These are phyloP conservation scores for Notospermus geniculatus DNA, from an alignment of 1,140 invertebrate genomes.

Conservation along the genomic window DNA sequence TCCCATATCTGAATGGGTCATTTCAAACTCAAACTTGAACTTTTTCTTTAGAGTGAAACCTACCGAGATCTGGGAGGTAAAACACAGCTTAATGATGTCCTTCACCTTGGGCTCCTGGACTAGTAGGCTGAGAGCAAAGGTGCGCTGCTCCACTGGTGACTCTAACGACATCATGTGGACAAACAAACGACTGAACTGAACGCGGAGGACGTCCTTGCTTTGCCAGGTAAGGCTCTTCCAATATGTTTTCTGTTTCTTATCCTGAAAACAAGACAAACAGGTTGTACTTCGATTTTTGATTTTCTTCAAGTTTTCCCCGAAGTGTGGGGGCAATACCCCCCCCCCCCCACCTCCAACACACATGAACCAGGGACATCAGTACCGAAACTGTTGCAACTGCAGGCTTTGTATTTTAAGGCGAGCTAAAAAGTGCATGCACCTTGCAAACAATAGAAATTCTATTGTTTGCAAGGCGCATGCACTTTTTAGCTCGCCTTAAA, in stretches of 20 bases:
- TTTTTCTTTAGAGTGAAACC: too few species aligned
- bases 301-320: neutral
- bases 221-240: slow-evolving; percentile 57
- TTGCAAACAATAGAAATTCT: too few species aligned
- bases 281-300: neutral
- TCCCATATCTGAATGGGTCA: too few species aligned
- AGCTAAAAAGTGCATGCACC: too few species aligned
- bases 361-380: too few species aligned
- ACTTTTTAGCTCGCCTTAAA: too few species aligned
- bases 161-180: slow-evolving; percentile 61
- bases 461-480: too few species aligned
- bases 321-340: neutral
- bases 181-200: slow-evolving; percentile 61
- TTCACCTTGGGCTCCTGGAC: slow-evolving; percentile 31
- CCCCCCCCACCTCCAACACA: too few species aligned
- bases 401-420: too few species aligned
- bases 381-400: too few species aligned
- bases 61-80: slow-evolving; percentile 33
- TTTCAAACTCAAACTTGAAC: too few species aligned
- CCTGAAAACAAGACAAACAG: slow-evolving; percentile 26
- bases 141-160: slow-evolving; percentile 57
- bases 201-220: slow-evolving; percentile 51
- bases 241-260: slow-evolving; percentile 25
- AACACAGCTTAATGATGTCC: slow-evolving; percentile 37
- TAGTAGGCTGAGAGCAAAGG: slow-evolving; percentile 52